A percentile compares a stretch with the other conserved stretches of the same genome.
Conservation (phyloP, 1,140 invertebrate genomes). For the Dreissena polymorpha region DNA sequence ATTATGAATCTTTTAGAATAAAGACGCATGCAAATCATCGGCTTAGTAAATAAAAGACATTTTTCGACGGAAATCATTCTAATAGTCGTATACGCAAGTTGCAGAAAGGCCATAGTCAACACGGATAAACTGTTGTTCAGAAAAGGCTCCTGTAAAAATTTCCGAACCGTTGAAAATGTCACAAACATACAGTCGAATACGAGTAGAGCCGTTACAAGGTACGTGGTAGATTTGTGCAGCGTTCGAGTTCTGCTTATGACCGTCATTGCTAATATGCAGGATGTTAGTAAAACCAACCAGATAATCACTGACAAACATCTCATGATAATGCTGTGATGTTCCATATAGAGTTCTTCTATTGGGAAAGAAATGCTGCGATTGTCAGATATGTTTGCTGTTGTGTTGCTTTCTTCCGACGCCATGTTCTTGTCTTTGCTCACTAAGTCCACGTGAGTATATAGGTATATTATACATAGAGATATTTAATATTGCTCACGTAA, state of each 20-base stretch:
- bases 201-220: conserved; percentile 6
- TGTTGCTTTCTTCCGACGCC: too few species aligned
- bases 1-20: background rate
- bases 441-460: too few species aligned
- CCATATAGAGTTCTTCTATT: too few species aligned
- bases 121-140: conserved; percentile 6
- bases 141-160: conserved; percentile 15
- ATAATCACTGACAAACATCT: too few species aligned
- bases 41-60: conserved; percentile 6
- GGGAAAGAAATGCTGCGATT: too few species aligned
- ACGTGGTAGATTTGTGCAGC: conserved; percentile 9
- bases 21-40: conserved; percentile 6
- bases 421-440: too few species aligned
- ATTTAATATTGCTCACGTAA: too few species aligned
- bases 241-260: background rate
- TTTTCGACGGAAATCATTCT: conserved; percentile 17
- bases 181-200: too few species aligned
- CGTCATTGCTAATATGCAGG: background rate
- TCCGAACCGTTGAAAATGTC: too few species aligned
- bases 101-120: background rate
- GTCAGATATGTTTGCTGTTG: too few species aligned
- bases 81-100: conserved; percentile 23
- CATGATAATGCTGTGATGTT: too few species aligned
- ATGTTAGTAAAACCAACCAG: background rate
- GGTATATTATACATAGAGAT: too few species aligned